phyloP scores from a whole-genome alignment of 2,113 vertebrate species.

The Procavia capensis region DNA sequence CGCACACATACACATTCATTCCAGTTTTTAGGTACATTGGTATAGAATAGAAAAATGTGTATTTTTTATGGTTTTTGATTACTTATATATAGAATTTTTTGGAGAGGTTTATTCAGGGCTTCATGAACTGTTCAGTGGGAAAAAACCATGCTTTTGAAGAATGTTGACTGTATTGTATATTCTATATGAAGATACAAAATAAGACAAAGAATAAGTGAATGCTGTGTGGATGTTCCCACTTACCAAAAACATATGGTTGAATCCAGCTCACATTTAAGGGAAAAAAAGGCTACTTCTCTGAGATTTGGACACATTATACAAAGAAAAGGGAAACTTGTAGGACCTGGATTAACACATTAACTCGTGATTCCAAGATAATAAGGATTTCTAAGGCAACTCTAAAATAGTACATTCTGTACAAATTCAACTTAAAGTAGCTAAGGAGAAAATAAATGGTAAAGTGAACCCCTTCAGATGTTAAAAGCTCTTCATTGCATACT shows the following conservation, averaged over 20 bases:
- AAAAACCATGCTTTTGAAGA: not conserved
- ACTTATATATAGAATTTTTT: not conserved
- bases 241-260: not conserved
- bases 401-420: not conserved
- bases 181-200: not conserved
- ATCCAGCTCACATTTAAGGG: not conserved
- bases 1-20: too few species aligned
- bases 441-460: not conserved
- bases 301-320: not conserved
- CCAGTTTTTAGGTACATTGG: not conserved
- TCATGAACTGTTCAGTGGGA: not conserved
- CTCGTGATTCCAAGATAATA: not conserved
- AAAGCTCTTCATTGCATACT: not conserved
- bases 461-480: constrained; percentile 3
- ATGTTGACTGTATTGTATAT: not conserved
- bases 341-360: not conserved
- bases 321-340: constrained; percentile 31
- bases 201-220: not conserved
- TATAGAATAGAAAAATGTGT: not conserved
- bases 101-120: not conserved
- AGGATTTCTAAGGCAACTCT: constrained; percentile 23
- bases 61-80: not conserved
- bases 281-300: not conserved
- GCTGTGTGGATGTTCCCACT: not conserved
- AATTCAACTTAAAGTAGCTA: not conserved